Evolutionary conservation across 1,140 invertebrate species (phyloP), one percentile per base, ranked within the genome.

Genomic region (Hyposmocoma kahamanoa): DNA sequence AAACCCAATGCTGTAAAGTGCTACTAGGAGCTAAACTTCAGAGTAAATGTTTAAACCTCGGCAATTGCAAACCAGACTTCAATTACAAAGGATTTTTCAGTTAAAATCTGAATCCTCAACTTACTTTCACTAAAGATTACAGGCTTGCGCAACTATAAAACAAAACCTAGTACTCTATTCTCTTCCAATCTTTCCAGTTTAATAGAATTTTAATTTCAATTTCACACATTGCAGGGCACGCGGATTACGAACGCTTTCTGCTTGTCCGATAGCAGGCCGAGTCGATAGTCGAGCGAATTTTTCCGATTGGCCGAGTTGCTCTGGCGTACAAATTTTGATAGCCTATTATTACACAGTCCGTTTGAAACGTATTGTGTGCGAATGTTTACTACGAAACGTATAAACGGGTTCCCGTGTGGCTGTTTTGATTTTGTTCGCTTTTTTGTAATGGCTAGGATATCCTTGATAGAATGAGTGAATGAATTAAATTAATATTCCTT

Each of bases 131-230:
- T n/a, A n/a, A n/a, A n/a, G n/a, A n/a, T n/a, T n/a, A n/a, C n/a
- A n/a, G n/a, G n/a, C n/a, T n/a, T n/a, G n/a, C n/a, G n/a, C n/a
- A n/a, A 28, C 9, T 13, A 15, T 19, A 49, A 41, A 51, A 45
- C 50, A 57, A 52, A 53, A 46, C 34, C 50, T 48, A 17, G 47
- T 39, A 50, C 53, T 44, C 46, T 42, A 52, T 59, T 64, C 52
- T 69, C 66, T 72, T 72, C 56, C 56, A 66, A 62, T 67, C 58
- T 66, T 72, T 68, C 63, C 59, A 59, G 56, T 71, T 71, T 76
- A 76, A 72, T 77, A 75, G 62, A 73, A 71, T 80, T 80, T 77
- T 77, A 77, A 77, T 77, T 80, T 72, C 72, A 76, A 76, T 81
- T 81, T 81, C 71, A 80, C 73, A 78, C 63, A 71, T 59, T 68